phyloP scores from a whole-genome alignment of 53 echinoderm and acorn worm genomes.

The Pentamera pediparva region DNA sequence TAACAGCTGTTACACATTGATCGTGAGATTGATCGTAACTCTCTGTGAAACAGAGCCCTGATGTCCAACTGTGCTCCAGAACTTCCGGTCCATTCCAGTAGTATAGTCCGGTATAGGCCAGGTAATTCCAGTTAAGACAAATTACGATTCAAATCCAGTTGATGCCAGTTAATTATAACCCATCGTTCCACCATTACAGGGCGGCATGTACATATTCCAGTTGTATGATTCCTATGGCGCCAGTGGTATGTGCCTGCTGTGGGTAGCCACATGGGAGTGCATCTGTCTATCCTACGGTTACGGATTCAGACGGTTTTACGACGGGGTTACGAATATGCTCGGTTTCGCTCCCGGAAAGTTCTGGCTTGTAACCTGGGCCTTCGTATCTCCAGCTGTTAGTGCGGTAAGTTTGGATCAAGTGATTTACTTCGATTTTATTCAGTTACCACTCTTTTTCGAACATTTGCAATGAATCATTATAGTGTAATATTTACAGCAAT shows the following conservation, averaged over 20 bases:
- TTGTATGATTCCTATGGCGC: conserved; percentile 85
- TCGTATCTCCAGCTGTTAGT: conserved; percentile 62
- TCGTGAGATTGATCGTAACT: no score
- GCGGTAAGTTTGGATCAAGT: conserved; percentile 50
- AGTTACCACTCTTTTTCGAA: neutral
- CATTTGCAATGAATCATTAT: neutral
- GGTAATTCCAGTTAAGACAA: no score
- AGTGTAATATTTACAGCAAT: neutral
- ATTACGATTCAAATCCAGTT: no score
- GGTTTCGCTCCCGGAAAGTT: conserved; percentile 73
- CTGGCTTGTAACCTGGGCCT: conserved; percentile 78
- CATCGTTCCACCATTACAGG: conserved; percentile 37
- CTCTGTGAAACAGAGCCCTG: no score
- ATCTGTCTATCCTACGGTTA: conserved; percentile 67
- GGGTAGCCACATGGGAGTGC: conserved; percentile 96
- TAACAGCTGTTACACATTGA: no score
- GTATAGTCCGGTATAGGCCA: no score
- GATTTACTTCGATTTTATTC: neutral
- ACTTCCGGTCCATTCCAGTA: no score
- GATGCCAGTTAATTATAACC: no score
- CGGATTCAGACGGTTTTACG: conserved; percentile 62
- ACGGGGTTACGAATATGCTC: conserved; percentile 57
- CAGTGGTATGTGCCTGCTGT: conserved; percentile 78
- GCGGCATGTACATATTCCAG: conserved; percentile 93
- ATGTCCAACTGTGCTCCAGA: no score